Percentiles rank a stretch among this genome's conserved stretches.
These are phyloP conservation scores for Brachymystax lenok DNA, from an alignment of 2,797 vertebrate genomes.

Conservation along the genomic window DNA sequence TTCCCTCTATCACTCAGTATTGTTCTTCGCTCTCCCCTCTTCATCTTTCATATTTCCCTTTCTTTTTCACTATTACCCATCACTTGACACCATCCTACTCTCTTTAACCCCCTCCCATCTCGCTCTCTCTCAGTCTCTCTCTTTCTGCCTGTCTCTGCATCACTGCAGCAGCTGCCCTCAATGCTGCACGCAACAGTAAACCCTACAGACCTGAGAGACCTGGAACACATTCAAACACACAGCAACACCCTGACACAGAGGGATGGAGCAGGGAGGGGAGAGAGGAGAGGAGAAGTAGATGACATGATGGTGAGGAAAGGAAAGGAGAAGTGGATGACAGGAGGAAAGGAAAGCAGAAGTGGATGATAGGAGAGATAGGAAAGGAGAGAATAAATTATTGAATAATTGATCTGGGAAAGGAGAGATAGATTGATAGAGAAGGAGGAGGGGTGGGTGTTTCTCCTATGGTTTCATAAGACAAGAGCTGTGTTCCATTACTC, in stretches of 20 bases:
- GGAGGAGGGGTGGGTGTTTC: not conserved
- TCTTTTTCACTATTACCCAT: not conserved
- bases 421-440: slow-evolving; percentile 54
- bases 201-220: not conserved
- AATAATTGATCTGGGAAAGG: slow-evolving; percentile 77
- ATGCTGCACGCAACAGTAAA: slow-evolving; percentile 7
- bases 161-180: slow-evolving; percentile 21
- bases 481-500: too few relatives aligned
- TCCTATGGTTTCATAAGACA: slow-evolving; percentile 1
- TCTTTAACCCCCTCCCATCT: not conserved
- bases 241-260: not conserved
- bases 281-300: not conserved
- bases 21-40: too few relatives aligned
- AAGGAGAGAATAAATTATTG: slow-evolving; percentile 43
- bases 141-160: slow-evolving; percentile 19
- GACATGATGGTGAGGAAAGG: not conserved
- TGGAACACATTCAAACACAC: not conserved
- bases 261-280: not conserved
- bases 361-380: too few relatives aligned
- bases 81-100: not conserved
- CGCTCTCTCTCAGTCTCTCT: slow-evolving; percentile 3
- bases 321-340: too few relatives aligned
- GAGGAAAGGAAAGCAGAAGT: too few relatives aligned
- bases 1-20: not conserved
- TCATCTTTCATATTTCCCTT: not conserved